Conservation (phyloP, 2,888 invertebrate genomes). For the Yponomeuta sedellus region DNA sequence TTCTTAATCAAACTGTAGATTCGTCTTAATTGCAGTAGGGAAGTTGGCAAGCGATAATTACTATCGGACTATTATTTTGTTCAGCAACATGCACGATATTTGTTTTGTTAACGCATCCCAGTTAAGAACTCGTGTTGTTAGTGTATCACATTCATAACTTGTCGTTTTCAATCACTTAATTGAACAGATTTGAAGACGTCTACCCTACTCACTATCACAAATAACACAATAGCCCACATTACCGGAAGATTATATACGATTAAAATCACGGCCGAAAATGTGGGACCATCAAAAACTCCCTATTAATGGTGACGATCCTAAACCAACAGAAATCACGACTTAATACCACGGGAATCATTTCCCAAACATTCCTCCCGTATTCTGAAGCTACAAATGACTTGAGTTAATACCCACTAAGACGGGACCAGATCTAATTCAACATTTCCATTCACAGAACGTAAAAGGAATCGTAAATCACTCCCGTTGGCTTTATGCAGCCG, state of each 20-base stretch:
- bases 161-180: neutral
- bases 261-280: neutral
- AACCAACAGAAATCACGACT: conserved; percentile 14
- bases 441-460: conserved; percentile 57
- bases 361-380: conserved; percentile 5
- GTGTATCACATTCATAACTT: too few relatives aligned
- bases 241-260: neutral
- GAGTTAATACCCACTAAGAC: conserved; percentile 29
- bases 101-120: neutral
- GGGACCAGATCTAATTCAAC: conserved; percentile 39
- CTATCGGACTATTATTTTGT: conserved; percentile 8
- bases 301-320: conserved; percentile 9
- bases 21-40: conserved; percentile 23
- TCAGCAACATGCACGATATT: neutral
- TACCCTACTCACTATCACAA: neutral
- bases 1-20: conserved; percentile 45
- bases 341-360: conserved; percentile 9
- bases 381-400: conserved; percentile 4
- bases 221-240: neutral
- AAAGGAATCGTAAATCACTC: conserved; percentile 49
- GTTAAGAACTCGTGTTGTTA: neutral
- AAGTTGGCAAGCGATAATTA: conserved; percentile 11
- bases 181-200: neutral
- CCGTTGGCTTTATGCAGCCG: conserved; percentile 32
- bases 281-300: conserved; percentile 2